phyloP scores from a whole-genome alignment of 1,140 invertebrate genomes.

The Drosophila santomea region DNA sequence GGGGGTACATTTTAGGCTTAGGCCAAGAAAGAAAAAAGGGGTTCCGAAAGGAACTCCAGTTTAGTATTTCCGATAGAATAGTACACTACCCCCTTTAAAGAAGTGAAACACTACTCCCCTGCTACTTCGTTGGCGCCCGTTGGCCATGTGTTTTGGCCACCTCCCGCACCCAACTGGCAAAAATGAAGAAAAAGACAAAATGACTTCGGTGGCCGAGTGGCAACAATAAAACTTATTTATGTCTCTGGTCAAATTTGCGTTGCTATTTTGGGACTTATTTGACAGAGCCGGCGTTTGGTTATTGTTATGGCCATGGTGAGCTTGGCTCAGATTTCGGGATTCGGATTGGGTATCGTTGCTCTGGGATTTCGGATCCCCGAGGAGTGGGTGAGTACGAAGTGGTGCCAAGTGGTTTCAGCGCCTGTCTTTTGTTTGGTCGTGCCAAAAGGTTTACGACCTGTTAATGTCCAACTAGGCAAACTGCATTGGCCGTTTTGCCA shows the following conservation, averaged over 20 bases:
- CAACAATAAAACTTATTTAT: conserved; percentile 84
- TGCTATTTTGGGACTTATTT: conserved; percentile 82
- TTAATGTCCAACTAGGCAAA: conserved; percentile 81
- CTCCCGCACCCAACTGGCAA: conserved; percentile 57
- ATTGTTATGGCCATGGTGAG: conserved; percentile 44
- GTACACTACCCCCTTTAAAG: neutral
- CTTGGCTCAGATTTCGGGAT: conserved; percentile 67
- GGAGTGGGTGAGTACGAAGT: conserved; percentile 20
- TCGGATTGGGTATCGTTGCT: neutral
- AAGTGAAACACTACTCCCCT: neutral
- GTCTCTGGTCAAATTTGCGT: conserved; percentile 79
- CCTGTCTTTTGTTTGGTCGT: conserved; percentile 76
- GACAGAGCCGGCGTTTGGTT: conserved; percentile 78
- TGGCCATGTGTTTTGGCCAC: conserved; percentile 52
- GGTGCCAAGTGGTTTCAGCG: conserved; percentile 73
- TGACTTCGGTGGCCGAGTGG: conserved; percentile 17
- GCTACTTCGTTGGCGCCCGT: conserved; percentile 36
- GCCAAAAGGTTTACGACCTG: conserved; percentile 83
- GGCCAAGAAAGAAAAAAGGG: too few species aligned
- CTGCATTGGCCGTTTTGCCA: conserved; percentile 55
- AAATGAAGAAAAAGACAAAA: conserved; percentile 21
- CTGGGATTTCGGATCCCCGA: conserved; percentile 2
- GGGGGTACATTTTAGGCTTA: too few species aligned
- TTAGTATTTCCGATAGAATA: too few species aligned
- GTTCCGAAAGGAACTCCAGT: neutral